Base-by-base conservation (phyloP, 1,140 invertebrate genomes). In the Patella vulgata region DNA sequence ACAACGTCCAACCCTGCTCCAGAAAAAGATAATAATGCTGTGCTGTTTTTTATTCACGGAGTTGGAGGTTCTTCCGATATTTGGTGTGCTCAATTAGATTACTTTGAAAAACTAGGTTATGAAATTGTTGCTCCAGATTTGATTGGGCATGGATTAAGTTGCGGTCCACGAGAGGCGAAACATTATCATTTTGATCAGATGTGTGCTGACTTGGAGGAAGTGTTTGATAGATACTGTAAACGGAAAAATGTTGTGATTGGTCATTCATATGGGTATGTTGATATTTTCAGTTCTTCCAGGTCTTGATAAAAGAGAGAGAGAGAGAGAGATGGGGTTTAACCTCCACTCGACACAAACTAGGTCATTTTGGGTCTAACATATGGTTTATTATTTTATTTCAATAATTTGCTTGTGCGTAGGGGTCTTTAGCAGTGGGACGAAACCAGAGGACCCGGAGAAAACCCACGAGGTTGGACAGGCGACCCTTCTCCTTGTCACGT, bases 141-240 rank as follows among this genome's bases (percentile, higher is more conserved):
- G 73, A 81, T 92, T 23, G 90, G 91, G 1, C 91, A 92, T 80
- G 91, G 91, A 1, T 86, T 89, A 63, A 91, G 90, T 68, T 88
- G 87, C 46, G 87, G 89, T 21, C 89, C 90, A 11, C 78, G 85
- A 64, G 83, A 87, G 36, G 68, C 82, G 6, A 84, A 80, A 36
- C 87, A 87, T 51, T 92, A 92, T 78, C 87, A 86, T 27, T 92
- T 92, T 73, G 80, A 85, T 48, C 88, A 88, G 68, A 83, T 92
- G 28, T 78, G 90, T 21, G 82, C 86, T 47, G 89, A 92, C 76
- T 64, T 90, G 0, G 83, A 89, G 36, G 78, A 83, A 23, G 80
- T 92, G 44, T 88, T 92, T 82, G 89, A 91, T 70, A 87, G 86
- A 33, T 85, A 81, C 53, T 82, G 82, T 60, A 83, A 83, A 51